phyloP scores from a whole-genome alignment of 92 coral and sea anemone species.

The Hydrozoanthus gracilis region DNA sequence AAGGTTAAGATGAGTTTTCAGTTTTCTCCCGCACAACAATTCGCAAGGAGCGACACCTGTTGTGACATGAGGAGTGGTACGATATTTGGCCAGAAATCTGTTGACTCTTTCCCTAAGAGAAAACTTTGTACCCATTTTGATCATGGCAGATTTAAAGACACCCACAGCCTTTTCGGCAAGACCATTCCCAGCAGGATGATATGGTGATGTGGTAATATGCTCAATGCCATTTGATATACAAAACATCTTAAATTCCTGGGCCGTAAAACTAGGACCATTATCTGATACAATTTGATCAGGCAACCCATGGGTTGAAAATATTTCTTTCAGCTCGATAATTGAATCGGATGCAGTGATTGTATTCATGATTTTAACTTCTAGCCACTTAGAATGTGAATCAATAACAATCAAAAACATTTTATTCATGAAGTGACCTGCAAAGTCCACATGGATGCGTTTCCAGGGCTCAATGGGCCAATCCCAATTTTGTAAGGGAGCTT shows the following conservation, averaged over 20 bases:
- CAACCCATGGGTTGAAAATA: conserved; percentile 31
- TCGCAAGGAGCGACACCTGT: conserved; percentile 19
- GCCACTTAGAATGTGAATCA: no score
- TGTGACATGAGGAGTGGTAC: conserved; percentile 26
- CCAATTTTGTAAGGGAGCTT: conserved; percentile 33
- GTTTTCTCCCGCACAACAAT: not conserved
- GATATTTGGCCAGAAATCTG: conserved; percentile 3
- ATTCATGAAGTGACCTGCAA: conserved; percentile 10
- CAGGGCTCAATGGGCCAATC: conserved; percentile 38
- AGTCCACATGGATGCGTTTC: conserved; percentile 31
- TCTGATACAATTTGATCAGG: conserved; percentile 31
- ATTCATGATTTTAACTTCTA: conserved; percentile 10
- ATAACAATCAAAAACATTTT: conserved; percentile 31
- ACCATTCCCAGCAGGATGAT: conserved; percentile 41
- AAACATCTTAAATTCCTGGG: conserved; percentile 16
- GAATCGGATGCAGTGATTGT: conserved; percentile 2
- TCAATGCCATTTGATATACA: conserved; percentile 20
- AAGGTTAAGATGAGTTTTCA: conserved; percentile 1
- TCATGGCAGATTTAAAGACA: conserved; percentile 25
- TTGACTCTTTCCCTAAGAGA: not conserved
- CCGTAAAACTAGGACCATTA: conserved; percentile 31
- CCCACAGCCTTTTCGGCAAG: conserved; percentile 24
- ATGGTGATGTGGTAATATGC: conserved; percentile 25
- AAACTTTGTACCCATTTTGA: conserved; percentile 1
- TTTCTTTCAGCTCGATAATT: conserved; percentile 4